A percentile compares a stretch with the other conserved stretches of the same genome.
phyloP scores from a whole-genome alignment of 2,888 invertebrate genomes.

The Anoplius nigerrimus region DNA sequence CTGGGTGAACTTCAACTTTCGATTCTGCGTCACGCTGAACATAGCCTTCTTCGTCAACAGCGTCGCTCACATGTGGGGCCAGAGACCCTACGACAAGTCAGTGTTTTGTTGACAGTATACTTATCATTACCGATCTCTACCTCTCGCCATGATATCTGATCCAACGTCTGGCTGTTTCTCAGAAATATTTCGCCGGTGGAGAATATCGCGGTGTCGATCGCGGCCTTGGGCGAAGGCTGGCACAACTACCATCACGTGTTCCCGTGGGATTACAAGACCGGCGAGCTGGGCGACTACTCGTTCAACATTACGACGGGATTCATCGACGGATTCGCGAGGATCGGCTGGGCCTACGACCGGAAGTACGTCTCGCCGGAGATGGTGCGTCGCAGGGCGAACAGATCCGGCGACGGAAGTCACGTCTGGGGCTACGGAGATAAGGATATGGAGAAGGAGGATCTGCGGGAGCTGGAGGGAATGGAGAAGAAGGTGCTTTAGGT shows the following conservation, averaged over 20 bases:
- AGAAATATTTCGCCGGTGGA: slow-evolving; percentile 86
- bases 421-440: slow-evolving; percentile 82
- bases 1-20: slow-evolving; percentile 88
- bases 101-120: slow-evolving; percentile 11
- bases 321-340: slow-evolving; percentile 85
- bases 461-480: slow-evolving; percentile 77
- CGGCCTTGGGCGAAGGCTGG: slow-evolving; percentile 88
- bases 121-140: too few relatives aligned
- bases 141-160: too few relatives aligned
- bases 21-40: slow-evolving; percentile 91
- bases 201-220: slow-evolving; percentile 83
- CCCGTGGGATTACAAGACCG: slow-evolving; percentile 79
- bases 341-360: slow-evolving; percentile 91
- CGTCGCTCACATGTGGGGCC: slow-evolving; percentile 95
- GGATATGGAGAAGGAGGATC: slow-evolving; percentile 78
- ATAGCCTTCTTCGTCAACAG: slow-evolving; percentile 97
- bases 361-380: slow-evolving; percentile 79
- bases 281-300: slow-evolving; percentile 79
- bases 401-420: slow-evolving; percentile 79
- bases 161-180: slow-evolving; percentile 20
- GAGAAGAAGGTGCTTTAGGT: slow-evolving; percentile 66
- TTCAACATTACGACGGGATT: slow-evolving; percentile 87
- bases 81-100: slow-evolving; percentile 91
- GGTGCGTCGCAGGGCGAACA: slow-evolving; percentile 78
- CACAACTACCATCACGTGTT: slow-evolving; percentile 90